phyloP scores from a whole-genome alignment of 2,113 vertebrate species.

The Amphiprion percula region DNA sequence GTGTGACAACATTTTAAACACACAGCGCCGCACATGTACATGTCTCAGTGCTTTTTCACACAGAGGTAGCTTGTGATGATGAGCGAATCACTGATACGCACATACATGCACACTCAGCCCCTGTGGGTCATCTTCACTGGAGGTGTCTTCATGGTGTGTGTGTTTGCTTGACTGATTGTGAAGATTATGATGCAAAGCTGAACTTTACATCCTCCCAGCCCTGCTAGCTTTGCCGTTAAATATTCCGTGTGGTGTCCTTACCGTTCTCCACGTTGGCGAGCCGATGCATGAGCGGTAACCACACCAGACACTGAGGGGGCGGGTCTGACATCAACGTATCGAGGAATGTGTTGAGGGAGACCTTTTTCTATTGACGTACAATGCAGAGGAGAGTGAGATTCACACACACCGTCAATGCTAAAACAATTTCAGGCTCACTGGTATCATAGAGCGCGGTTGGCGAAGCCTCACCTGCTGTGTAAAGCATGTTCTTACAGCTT shows the following conservation, averaged over 20 bases:
- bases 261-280: conserved; percentile 99
- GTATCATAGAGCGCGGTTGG: neutral
- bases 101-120: conserved; percentile 32
- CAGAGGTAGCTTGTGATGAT: conserved; percentile 38
- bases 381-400: conserved; percentile 31
- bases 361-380: conserved; percentile 91
- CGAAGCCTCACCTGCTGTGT: conserved; percentile 89
- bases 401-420: neutral
- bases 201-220: conserved; percentile 46
- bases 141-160: neutral
- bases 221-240: neutral
- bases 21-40: neutral
- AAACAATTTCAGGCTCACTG: conserved; percentile 10
- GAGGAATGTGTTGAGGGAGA: conserved; percentile 96
- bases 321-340: conserved; percentile 99
- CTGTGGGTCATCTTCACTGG: conserved; percentile 23
- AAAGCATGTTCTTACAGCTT: conserved; percentile 94
- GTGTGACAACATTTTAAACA: neutral
- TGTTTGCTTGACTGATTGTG: conserved; percentile 30
- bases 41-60: conserved; percentile 27
- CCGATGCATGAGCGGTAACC: conserved; percentile 97
- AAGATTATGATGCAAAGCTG: conserved; percentile 57
- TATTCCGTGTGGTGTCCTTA: conserved; percentile 71
- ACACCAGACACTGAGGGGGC: conserved; percentile 97
- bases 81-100: conserved; percentile 32